These are phyloP conservation scores for Eupelmus urozonus DNA, from an alignment of 2,888 invertebrate genomes.

Conservation along the genomic window DNA sequence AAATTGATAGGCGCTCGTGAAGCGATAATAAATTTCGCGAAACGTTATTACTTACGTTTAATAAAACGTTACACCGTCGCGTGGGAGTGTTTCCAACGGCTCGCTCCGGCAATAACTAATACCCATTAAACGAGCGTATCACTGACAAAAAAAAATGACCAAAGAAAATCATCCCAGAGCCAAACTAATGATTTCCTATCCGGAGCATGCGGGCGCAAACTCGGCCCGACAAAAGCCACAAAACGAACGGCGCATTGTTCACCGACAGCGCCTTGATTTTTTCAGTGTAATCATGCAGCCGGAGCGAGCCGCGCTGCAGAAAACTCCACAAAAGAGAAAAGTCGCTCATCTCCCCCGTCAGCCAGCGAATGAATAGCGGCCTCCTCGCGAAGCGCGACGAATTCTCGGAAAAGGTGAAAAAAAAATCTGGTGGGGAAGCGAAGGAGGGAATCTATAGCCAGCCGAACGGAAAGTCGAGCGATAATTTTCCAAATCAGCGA, in stretches of 20 bases:
- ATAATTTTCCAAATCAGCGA: conserved; percentile 47
- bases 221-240: too few relatives aligned
- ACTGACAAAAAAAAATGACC: too few relatives aligned
- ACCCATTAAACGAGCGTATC: too few relatives aligned
- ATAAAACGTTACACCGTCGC: too few relatives aligned
- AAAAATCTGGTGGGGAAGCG: background rate
- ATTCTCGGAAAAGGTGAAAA: conserved; percentile 15
- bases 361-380: conserved; percentile 4
- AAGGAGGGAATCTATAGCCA: background rate
- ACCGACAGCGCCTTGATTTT: too few relatives aligned
- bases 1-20: background rate
- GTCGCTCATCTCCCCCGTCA: conserved; percentile 8
- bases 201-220: too few relatives aligned
- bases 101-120: too few relatives aligned
- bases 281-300: background rate
- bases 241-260: too few relatives aligned
- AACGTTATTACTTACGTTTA: background rate
- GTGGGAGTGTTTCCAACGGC: too few relatives aligned
- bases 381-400: background rate
- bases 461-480: conserved; percentile 1
- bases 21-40: conserved; percentile 18
- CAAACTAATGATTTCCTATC: too few relatives aligned
- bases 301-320: background rate
- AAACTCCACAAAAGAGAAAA: conserved; percentile 4
- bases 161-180: too few relatives aligned